These are phyloP conservation scores for Apamea crenata DNA, from an alignment of 2,888 invertebrate genomes.

Conservation along the genomic window DNA sequence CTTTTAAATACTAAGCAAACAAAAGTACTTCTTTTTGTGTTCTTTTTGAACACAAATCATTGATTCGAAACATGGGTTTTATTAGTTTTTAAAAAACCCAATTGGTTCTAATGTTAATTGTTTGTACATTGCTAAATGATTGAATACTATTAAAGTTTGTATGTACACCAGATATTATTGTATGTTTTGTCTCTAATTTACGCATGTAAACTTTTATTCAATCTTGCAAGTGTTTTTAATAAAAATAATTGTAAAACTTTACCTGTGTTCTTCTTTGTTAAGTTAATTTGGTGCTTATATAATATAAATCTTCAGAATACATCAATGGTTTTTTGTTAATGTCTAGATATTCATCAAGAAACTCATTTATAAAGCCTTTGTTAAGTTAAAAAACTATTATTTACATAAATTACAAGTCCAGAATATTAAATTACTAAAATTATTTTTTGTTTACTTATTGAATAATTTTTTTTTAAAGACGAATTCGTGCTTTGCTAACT, in stretches of 20 bases:
- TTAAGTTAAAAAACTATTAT: neutral
- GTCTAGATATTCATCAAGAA: neutral
- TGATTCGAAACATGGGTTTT: neutral
- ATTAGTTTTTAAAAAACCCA: neutral
- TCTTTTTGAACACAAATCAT: neutral
- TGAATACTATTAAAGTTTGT: too few species aligned
- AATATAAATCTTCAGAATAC: neutral
- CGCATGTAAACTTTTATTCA: neutral
- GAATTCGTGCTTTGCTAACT: too few species aligned
- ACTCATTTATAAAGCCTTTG: neutral
- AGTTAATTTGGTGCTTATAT: neutral
- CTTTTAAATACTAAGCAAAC: neutral
- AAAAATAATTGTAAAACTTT: neutral
- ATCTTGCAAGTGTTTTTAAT: neutral
- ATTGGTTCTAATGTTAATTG: neutral
- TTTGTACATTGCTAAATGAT: neutral
- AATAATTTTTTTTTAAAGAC: neutral
- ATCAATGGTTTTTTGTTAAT: neutral
- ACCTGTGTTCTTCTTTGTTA: slow-evolving; percentile 2
- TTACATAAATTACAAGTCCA: neutral
- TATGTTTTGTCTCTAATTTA: neutral
- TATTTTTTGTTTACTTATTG: neutral
- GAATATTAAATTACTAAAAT: neutral
- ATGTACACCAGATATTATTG: neutral
- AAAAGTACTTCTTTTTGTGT: neutral